phyloP scores from a whole-genome alignment of 2,797 vertebrate genomes.

The Rhynchonycteris naso region DNA sequence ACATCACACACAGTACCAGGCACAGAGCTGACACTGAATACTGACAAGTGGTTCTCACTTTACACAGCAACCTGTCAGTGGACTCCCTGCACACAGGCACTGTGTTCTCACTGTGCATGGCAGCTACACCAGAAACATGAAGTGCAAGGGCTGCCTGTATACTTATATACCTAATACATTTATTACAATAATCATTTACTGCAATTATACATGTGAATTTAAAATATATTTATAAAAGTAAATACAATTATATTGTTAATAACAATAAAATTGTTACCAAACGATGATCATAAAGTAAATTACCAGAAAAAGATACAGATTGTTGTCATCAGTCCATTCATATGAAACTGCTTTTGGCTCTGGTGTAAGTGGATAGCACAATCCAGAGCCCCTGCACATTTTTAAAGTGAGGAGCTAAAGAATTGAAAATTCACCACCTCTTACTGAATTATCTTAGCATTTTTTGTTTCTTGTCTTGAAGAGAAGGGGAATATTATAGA shows the following conservation, averaged over 20 bases:
- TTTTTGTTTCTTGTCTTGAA: not conserved
- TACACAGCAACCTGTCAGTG: not conserved
- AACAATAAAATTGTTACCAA: not conserved
- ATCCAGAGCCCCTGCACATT: not conserved
- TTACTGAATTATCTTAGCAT: not conserved
- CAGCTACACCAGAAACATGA: not conserved
- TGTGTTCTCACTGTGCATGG: not conserved
- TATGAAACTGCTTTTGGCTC: not conserved
- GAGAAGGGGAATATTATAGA: not conserved
- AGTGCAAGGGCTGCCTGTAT: not conserved
- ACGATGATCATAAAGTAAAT: not conserved
- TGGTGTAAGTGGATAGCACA: not conserved
- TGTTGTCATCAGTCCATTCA: not conserved
- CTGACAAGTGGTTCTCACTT: not conserved
- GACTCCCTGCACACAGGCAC: not conserved
- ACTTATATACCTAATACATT: not conserved
- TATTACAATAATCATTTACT: not conserved
- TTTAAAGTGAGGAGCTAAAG: not conserved
- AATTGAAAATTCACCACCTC: not conserved
- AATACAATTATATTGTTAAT: not conserved
- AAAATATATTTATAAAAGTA: not conserved
- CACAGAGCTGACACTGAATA: not conserved
- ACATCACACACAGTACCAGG: not conserved
- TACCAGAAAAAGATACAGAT: not conserved
- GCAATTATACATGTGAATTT: not conserved